Percentiles rank a stretch among this genome's conserved stretches.
Evolutionary conservation across 2,888 invertebrate genomes (phyloP).

Genomic region (Lycaena phlaeas): DNA sequence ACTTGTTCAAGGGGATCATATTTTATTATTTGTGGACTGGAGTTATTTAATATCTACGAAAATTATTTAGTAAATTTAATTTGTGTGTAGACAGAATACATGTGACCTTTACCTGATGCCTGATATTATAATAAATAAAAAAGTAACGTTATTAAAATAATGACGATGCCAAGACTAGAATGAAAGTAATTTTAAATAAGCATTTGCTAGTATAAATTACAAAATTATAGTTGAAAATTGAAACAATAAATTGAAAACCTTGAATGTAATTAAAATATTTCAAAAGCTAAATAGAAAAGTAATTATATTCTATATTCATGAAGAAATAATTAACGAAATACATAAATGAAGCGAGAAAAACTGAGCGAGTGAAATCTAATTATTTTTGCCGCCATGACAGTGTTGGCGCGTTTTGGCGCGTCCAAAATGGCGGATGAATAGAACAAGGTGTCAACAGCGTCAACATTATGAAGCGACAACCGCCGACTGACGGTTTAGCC

Average conservation of each 20-base stretch:
- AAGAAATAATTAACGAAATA: constrained; percentile 66
- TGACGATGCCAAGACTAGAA: no score
- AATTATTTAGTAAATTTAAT: constrained; percentile 17
- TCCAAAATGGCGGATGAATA: constrained; percentile 33
- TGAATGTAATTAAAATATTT: background rate
- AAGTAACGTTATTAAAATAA: no score
- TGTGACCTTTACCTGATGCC: no score
- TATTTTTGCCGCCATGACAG: constrained; percentile 65
- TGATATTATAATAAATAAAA: no score
- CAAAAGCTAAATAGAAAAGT: constrained; percentile 15
- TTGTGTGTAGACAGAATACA: no score
- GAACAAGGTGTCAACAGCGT: constrained; percentile 37
- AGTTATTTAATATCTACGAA: constrained; percentile 11
- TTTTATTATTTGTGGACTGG: constrained; percentile 25
- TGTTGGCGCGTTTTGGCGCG: constrained; percentile 58
- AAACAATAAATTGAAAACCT: background rate
- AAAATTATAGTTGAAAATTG: no score
- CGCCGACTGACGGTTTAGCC: constrained; percentile 58
- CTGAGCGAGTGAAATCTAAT: constrained; percentile 57
- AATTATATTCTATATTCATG: constrained; percentile 30
- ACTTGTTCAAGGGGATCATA: constrained; percentile 35
- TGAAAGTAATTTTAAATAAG: no score
- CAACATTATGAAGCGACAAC: constrained; percentile 55
- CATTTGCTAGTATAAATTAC: no score
- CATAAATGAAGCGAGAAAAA: constrained; percentile 61